These are phyloP conservation scores for Rhynchonycteris naso DNA, from an alignment of 2,797 vertebrate genomes.

Conservation along the genomic window DNA sequence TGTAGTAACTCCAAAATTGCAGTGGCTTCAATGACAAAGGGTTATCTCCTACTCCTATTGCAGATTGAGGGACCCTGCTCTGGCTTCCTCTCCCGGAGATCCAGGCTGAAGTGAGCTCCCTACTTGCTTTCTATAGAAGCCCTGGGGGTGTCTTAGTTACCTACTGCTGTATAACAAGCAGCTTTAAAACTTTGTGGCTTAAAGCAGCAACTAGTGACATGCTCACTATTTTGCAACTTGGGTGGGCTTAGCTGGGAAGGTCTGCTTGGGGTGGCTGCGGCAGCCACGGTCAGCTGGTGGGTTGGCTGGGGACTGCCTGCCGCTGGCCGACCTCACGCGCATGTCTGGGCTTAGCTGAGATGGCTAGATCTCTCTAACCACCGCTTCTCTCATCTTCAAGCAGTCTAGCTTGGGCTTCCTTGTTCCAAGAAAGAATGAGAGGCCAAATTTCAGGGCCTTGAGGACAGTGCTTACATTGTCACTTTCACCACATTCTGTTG, in stretches of 20 bases:
- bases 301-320: neutral
- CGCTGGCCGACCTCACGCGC: neutral
- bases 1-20: neutral
- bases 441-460: neutral
- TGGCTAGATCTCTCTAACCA: neutral
- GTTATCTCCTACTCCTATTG: neutral
- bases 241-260: neutral
- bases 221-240: neutral
- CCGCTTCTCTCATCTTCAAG: neutral
- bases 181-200: neutral
- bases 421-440: neutral
- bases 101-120: neutral
- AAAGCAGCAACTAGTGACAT: neutral
- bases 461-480: neutral
- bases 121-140: neutral
- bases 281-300: neutral
- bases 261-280: neutral
- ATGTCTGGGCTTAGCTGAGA: neutral
- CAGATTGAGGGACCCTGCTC: neutral
- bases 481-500: neutral
- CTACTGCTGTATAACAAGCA: neutral
- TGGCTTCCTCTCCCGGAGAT: neutral
- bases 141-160: neutral
- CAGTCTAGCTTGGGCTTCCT: neutral
- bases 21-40: neutral